phyloP scores from a whole-genome alignment of 2,113 vertebrate genomes.

The Oenanthe melanoleuca region DNA sequence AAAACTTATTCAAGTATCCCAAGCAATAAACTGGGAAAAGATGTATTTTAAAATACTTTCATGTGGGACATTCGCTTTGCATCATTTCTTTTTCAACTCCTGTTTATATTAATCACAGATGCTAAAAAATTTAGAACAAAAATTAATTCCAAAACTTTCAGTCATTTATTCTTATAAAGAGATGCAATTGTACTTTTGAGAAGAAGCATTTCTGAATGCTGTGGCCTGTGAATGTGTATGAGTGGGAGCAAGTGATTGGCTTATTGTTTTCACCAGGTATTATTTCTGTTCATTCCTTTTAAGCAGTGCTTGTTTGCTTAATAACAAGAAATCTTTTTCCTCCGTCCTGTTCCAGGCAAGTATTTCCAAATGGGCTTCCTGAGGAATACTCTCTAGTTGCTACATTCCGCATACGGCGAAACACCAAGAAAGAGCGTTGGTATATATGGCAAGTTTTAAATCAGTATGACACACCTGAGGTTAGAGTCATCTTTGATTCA shows the following conservation, averaged over 20 bases:
- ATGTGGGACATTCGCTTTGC: background rate
- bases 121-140: background rate
- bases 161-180: background rate
- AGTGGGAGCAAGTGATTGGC: background rate
- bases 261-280: background rate
- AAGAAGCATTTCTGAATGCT: background rate
- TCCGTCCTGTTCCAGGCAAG: conserved; percentile 68
- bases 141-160: background rate
- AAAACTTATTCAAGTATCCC: background rate
- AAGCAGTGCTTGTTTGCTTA: background rate
- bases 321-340: background rate
- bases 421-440: conserved; percentile 92
- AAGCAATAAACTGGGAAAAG: background rate
- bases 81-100: background rate
- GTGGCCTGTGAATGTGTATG: background rate
- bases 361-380: conserved; percentile 89
- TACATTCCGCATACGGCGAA: conserved; percentile 87
- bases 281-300: background rate
- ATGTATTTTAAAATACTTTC: background rate
- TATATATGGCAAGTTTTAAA: conserved; percentile 92
- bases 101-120: background rate
- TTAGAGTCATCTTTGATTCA: conserved; percentile 54
- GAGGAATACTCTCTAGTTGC: conserved; percentile 86
- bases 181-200: background rate
- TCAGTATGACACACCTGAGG: conserved; percentile 85